These are phyloP conservation scores for Echiichthys vipera DNA, from an alignment of 2,797 vertebrate species.

Conservation along the genomic window DNA sequence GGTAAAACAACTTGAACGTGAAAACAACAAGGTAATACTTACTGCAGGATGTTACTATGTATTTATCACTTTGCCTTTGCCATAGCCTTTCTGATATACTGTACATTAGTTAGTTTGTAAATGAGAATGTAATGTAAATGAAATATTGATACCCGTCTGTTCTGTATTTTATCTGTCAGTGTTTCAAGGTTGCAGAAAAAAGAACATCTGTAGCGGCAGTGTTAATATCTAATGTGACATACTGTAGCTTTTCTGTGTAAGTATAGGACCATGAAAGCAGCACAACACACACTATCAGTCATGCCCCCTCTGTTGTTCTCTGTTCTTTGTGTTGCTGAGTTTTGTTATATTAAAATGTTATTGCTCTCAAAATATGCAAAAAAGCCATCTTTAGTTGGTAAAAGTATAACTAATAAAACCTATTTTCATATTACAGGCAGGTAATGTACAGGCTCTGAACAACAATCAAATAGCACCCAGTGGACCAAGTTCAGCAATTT, in stretches of 20 bases:
- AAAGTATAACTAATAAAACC: neutral
- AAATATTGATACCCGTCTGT: neutral
- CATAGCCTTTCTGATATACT: too few relatives aligned
- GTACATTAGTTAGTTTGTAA: neutral
- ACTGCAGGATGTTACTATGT: neutral
- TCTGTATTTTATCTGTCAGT: slow-evolving; percentile 2
- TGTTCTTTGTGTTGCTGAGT: neutral
- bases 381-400: too few relatives aligned
- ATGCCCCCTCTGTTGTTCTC: neutral
- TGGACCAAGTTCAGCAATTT: too few relatives aligned
- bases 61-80: neutral
- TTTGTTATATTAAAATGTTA: neutral
- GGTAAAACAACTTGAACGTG: neutral
- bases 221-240: neutral
- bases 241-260: neutral
- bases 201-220: neutral
- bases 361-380: too few relatives aligned
- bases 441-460: neutral
- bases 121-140: too few relatives aligned
- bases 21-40: neutral
- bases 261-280: neutral
- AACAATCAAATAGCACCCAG: neutral
- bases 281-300: neutral
- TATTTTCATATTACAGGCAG: neutral
- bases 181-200: neutral